phyloP scores from a whole-genome alignment of 2,113 vertebrate species.

The Cygnus atratus region DNA sequence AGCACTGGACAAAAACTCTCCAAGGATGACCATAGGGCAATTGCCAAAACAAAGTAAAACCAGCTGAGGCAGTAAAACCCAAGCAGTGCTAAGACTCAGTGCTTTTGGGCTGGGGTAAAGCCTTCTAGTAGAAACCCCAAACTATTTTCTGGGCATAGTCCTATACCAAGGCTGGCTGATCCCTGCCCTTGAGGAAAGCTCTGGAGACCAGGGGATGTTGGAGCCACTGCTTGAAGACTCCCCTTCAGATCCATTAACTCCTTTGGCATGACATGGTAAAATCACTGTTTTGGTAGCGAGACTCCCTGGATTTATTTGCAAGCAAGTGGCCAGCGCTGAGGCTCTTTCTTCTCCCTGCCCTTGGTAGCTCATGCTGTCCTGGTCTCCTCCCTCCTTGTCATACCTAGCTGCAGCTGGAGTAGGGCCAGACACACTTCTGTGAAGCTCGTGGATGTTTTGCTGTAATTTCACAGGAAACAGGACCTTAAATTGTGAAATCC shows the following conservation, averaged over 20 bases:
- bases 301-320: not conserved
- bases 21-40: accelerated
- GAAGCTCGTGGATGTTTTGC: not conserved
- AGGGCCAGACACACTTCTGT: not conserved
- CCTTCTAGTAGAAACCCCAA: not conserved
- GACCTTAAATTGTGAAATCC: not conserved
- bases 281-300: not conserved
- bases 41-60: not conserved
- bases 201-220: not conserved
- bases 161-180: not conserved
- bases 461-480: not conserved
- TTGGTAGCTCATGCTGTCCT: not conserved
- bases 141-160: too few species aligned
- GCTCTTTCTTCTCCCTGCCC: not conserved
- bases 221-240: not conserved
- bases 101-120: not conserved
- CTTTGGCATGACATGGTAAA: not conserved
- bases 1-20: not conserved
- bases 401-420: not conserved
- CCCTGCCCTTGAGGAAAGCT: not conserved
- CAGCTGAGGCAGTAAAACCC: not conserved
- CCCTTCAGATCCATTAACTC: not conserved
- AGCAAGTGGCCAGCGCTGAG: not conserved
- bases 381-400: not conserved
- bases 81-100: accelerated